Conservation (phyloP, 2,888 invertebrate genomes). For the Clostera curtula region DNA sequence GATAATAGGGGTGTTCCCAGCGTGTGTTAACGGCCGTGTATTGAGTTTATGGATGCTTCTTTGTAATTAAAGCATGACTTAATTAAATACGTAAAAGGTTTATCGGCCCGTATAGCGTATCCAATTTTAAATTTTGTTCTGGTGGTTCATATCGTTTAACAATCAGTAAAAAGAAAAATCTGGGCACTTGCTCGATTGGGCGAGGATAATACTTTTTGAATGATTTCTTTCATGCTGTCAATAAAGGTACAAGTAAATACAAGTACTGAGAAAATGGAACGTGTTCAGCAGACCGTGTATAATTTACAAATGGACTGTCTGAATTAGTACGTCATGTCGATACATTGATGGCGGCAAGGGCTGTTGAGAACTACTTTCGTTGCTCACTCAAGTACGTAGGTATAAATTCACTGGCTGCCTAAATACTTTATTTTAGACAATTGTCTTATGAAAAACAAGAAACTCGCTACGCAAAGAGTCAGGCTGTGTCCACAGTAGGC, state of each 20-base stretch:
- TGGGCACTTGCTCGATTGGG: no score
- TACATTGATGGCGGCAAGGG: slow-evolving; percentile 25
- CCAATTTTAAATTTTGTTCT: neutral
- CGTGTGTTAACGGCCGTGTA: slow-evolving; percentile 29
- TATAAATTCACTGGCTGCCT: no score
- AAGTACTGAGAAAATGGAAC: no score
- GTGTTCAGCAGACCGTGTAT: slow-evolving; percentile 30
- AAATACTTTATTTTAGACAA: no score
- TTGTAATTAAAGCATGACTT: slow-evolving; percentile 19
- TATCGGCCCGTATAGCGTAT: neutral
- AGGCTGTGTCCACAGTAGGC: no score
- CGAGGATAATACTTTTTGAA: no score
- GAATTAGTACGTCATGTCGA: slow-evolving; percentile 29
- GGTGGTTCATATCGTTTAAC: neutral
- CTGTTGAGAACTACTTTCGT: slow-evolving; percentile 14
- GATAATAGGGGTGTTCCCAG: slow-evolving; percentile 44
- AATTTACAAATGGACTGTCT: slow-evolving; percentile 28
- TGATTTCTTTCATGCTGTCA: no score
- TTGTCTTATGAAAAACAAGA: no score
- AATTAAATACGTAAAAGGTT: slow-evolving; percentile 10
- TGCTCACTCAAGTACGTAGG: no score
- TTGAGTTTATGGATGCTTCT: slow-evolving; percentile 23
- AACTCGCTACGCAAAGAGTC: no score
- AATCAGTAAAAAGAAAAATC: no score
- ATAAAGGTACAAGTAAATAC: no score